Base-by-base conservation (phyloP, 2,888 invertebrate genomes). In the Phaonia tiefii region DNA sequence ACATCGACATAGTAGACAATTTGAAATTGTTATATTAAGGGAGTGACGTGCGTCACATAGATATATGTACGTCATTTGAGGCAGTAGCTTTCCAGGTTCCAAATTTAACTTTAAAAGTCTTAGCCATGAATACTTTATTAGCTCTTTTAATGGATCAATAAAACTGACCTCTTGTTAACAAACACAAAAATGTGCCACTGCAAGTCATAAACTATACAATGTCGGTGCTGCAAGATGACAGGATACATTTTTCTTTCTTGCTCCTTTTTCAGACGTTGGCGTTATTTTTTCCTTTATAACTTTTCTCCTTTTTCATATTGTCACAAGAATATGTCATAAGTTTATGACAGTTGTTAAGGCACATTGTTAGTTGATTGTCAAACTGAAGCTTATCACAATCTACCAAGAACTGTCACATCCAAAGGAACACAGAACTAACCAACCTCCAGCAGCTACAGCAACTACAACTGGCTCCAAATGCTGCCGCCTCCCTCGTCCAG, bases 341-440 rank as follows among this genome's bases (percentile, higher is more conserved):
- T 79, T 79, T 79, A 79, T 79, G 79, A 71, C 79, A 79, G 75
- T 71, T 79, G 74, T 79, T 79, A 71, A 67, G 75, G 56, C 22
- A 70, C 46, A 79, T 65, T 74, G 79, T 74, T 66, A 70, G 70
- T 63, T 76, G 70, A 76, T 74, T 74, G 74, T 66, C 65, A 67
- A 63, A 63, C 39, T 65, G 73, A 76, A 73, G 73, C 71, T 71
- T 73, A 56, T 79, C 65, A 44, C 46, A 72, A 60, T 60, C 13
- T 51, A 2, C 46, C 22, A 10, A 15, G 17, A 46, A 72, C 31
- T 56, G 15, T 37, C 58, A 51, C 10, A 71, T 74, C 66, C 66
- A 51, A 56, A 71, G 58, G 49, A 42, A 37, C 10, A 37, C 54
- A 74, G 63, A 51, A 69, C 25, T 26, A 5, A 44, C 60, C 56